Percentiles rank a stretch among this genome's conserved stretches.
Conservation (phyloP, 2,797 vertebrate genomes). For the Alcedo atthis region DNA sequence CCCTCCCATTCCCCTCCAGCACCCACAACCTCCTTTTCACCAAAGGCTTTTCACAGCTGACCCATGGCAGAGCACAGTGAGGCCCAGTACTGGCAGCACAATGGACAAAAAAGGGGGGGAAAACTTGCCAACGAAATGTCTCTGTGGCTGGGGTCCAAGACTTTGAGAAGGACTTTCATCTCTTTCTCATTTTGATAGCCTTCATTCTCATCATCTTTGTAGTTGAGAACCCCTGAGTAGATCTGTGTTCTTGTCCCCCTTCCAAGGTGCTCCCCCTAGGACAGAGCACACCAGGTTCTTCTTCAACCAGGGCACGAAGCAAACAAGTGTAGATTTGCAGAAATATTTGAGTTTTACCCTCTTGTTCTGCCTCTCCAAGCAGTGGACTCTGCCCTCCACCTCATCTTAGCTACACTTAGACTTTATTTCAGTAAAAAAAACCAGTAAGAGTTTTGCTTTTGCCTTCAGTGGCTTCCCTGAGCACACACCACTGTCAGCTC, state of each 20-base stretch:
- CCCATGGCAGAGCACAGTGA: rapidly evolving
- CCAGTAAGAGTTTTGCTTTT: background rate
- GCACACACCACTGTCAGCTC: background rate
- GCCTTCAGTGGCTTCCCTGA: background rate
- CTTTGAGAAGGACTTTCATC: slow-evolving; percentile 95
- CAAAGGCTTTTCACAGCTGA: background rate
- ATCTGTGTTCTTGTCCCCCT: slow-evolving; percentile 93
- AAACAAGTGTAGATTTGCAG: background rate
- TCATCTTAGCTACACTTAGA: background rate
- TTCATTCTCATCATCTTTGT: slow-evolving; percentile 88
- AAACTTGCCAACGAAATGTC: slow-evolving; percentile 93
- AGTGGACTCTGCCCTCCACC: background rate
- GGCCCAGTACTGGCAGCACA: background rate
- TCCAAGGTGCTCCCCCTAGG: slow-evolving; percentile 91
- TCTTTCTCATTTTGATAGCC: slow-evolving; percentile 83
- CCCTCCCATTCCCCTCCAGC: too few relatives aligned
- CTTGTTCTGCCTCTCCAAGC: background rate
- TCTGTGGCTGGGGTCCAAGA: slow-evolving; percentile 93
- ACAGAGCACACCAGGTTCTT: background rate
- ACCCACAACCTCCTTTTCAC: background rate
- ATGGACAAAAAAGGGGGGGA: background rate
- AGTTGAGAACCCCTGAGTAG: slow-evolving; percentile 87
- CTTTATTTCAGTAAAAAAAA: background rate
- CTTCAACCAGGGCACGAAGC: background rate
- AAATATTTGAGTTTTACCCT: background rate